Conservation (phyloP, 2,113 vertebrate species). For the Leuciscus idus region DNA sequence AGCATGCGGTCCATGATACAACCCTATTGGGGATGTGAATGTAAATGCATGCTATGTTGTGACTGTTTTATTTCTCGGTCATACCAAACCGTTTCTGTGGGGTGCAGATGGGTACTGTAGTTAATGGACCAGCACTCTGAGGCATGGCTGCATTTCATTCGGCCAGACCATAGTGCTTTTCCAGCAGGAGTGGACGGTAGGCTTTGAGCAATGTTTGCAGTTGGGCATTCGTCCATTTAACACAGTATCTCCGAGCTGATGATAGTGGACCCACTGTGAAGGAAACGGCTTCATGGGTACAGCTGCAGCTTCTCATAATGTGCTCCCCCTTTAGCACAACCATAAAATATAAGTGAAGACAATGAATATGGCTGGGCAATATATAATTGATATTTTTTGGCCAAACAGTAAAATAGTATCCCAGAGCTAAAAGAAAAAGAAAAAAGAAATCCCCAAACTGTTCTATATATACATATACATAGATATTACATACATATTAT, state of each 20-base stretch:
- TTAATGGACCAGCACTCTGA: constrained; percentile 54
- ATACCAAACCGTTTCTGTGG: constrained; percentile 40
- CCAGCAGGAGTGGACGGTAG: constrained; percentile 60
- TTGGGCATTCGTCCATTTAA: constrained; percentile 65
- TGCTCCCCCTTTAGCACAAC: constrained; percentile 64
- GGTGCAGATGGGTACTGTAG: constrained; percentile 52
- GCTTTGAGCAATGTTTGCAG: constrained; percentile 69
- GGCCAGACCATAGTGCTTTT: constrained; percentile 56
- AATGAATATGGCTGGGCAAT: not conserved
- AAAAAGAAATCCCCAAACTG: too few relatives aligned
- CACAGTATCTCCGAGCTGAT: constrained; percentile 68
- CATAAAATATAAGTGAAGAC: not conserved
- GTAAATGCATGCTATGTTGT: constrained; percentile 28
- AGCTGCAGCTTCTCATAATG: constrained; percentile 68
- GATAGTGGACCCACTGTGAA: constrained; percentile 68
- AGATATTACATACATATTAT: too few relatives aligned
- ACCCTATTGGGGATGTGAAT: constrained; percentile 45
- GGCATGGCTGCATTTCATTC: constrained; percentile 50
- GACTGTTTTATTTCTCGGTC: constrained; percentile 35
- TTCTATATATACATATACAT: too few relatives aligned
- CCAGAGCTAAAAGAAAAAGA: too few relatives aligned
- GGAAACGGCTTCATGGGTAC: constrained; percentile 63
- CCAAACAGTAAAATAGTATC: too few relatives aligned
- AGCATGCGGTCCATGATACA: constrained; percentile 34
- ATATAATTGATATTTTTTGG: too few relatives aligned